phyloP scores from a whole-genome alignment of 1,140 invertebrate species.

The Mercenaria mercenaria region DNA sequence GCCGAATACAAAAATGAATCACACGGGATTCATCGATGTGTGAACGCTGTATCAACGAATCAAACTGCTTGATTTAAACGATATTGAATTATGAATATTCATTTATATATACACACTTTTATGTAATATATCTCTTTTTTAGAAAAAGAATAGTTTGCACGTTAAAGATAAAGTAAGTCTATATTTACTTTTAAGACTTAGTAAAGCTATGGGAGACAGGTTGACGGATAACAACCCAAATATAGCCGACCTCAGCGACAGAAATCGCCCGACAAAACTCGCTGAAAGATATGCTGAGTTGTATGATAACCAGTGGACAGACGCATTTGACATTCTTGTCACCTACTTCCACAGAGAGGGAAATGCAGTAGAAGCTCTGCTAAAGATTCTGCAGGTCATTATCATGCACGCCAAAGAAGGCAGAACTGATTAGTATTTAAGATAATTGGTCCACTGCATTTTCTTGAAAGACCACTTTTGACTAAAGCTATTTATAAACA shows the following conservation, averaged over 20 bases:
- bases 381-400: not conserved
- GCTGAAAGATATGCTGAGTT: constrained; percentile 4
- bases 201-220: not conserved
- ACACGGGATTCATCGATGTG: too few species aligned
- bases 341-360: not conserved
- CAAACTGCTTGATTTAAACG: not conserved
- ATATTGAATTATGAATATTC: not conserved
- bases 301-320: constrained; percentile 10
- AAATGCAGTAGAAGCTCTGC: not conserved
- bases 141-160: not conserved
- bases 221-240: not conserved
- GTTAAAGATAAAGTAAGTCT: not conserved
- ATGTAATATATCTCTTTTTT: not conserved
- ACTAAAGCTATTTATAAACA: too few species aligned
- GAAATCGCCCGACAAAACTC: not conserved
- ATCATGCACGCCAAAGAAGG: too few species aligned
- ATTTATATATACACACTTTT: not conserved
- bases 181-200: not conserved
- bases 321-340: not conserved
- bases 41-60: not conserved
- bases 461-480: too few species aligned
- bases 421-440: too few species aligned
- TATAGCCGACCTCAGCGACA: constrained; percentile 30
- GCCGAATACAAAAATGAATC: too few species aligned
- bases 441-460: too few species aligned